Evolutionary conservation across 2,888 invertebrate species (phyloP), one percentile per base, ranked within the genome.

Genomic region (Eilema sororculum): DNA sequence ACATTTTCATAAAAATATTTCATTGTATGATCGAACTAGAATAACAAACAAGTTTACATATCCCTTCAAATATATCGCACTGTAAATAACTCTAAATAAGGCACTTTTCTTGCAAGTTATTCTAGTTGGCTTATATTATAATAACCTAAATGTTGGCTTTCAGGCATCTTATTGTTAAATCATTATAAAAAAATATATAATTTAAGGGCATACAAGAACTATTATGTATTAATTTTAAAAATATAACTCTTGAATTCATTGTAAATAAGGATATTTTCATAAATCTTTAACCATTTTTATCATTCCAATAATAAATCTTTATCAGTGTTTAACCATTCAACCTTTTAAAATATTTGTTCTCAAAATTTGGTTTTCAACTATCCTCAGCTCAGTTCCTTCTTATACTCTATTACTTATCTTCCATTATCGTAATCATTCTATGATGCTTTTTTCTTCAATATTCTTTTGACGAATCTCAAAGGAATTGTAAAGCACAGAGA

Each of bases 391-490:
- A 60, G 30, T 3, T 30, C 60, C 28, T 59, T 30, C 62, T 68
- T 56, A 65, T 74, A 58, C 72, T 74, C 75, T 72, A 75, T 79
- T 81, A n/a, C n/a, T n/a, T n/a, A 82, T 76, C 79, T 82, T 83
- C 83, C 81, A 78, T 79, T 86, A 87, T 87, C 87, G 84, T 78
- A 73, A 81, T 87, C 87, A 85, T 88, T 81, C 82, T 87, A 77
- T 89, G 86, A 89, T 84, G 91, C 91, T 91, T 89, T 86, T 87
- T 86, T 84, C 82, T 84, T 87, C 84, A 81, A 76, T 78, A 80
- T 83, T 84, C 82, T 82, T 81, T 84, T 83, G 84, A 86, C 37
- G 30, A 24, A 57, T 16, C 65, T 56, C 65, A 57, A 65, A 65
- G 65, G 65, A 65, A 65, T 65, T 65, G 22, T 30, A 64, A 64